Evolutionary conservation across 2,888 invertebrate species (phyloP).

Genomic region (Lissocephala sabroskyi): DNA sequence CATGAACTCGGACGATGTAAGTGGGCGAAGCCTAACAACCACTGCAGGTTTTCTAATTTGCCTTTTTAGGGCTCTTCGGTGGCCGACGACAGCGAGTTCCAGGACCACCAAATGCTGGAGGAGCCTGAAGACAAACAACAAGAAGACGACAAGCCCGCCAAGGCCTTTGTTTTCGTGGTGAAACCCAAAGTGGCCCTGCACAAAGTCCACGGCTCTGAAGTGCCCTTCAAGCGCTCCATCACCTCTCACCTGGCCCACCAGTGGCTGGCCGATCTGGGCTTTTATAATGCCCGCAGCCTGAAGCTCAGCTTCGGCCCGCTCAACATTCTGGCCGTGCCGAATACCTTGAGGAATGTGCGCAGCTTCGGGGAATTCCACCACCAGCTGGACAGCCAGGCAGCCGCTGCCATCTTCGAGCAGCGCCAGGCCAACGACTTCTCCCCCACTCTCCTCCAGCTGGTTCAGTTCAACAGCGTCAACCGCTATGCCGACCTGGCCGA

Average conservation of each 20-base stretch:
- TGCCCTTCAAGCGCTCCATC: constrained; percentile 70
- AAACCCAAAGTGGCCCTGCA: constrained; percentile 73
- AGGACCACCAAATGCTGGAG: too few species aligned
- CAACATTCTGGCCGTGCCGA: constrained; percentile 75
- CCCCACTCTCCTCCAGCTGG: constrained; percentile 49
- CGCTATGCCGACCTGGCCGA: constrained; percentile 69
- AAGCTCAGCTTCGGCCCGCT: constrained; percentile 84
- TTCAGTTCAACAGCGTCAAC: constrained; percentile 59
- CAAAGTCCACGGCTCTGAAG: constrained; percentile 69
- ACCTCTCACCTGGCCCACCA: constrained; percentile 60
- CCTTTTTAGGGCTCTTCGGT: constrained; percentile 36
- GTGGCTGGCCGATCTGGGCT: constrained; percentile 75
- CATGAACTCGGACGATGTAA: constrained; percentile 51
- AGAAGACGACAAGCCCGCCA: constrained; percentile 1
- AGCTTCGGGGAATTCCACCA: constrained; percentile 14
- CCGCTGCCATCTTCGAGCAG: constrained; percentile 42
- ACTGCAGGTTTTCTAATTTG: too few species aligned
- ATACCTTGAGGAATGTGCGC: constrained; percentile 66
- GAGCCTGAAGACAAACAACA: too few species aligned
- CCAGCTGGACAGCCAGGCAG: too few species aligned
- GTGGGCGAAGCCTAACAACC: too few species aligned
- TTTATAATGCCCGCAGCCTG: constrained; percentile 78
- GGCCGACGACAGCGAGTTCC: constrained; percentile 24
- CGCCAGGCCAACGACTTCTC: constrained; percentile 62
- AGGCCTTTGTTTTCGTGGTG: constrained; percentile 51